Conservation (phyloP, 2,113 vertebrate species). For the Edolisoma coerulescens region DNA sequence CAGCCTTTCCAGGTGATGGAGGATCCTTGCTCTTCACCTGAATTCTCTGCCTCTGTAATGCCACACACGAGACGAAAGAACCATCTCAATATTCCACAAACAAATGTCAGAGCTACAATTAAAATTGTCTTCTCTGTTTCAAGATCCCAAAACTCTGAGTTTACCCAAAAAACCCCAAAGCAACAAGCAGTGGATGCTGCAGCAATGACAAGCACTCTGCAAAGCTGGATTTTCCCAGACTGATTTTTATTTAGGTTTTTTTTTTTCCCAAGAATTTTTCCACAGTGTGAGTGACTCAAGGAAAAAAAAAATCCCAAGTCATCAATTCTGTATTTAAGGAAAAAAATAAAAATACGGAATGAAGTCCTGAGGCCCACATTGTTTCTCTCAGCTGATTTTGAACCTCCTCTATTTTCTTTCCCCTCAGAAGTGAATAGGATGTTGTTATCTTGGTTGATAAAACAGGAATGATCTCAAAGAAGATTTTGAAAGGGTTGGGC, state of each 20-base stretch:
- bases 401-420: not conserved
- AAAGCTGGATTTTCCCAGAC: not conserved
- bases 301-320: not conserved
- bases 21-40: not conserved
- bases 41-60: not conserved
- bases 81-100: fast-evolving
- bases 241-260: not conserved
- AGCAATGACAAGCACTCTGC: not conserved
- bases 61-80: fast-evolving
- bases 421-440: not conserved
- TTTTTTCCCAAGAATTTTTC: fast-evolving
- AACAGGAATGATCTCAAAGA: not conserved
- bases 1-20: not conserved
- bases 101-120: not conserved
- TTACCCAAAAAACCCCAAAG: not conserved
- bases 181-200: not conserved
- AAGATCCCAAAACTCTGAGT: not conserved
- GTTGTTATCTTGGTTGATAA: not conserved
- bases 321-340: not conserved
- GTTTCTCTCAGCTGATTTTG: not conserved
- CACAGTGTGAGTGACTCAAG: not conserved
- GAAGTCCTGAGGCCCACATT: not conserved
- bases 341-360: not conserved
- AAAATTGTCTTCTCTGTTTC: not conserved
- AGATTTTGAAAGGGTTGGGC: not conserved